A percentile compares a stretch with the other conserved stretches of the same genome.
Evolutionary conservation across 1,140 invertebrate genomes (phyloP).

Genomic region (Bursaphelenchus mucronatus): DNA sequence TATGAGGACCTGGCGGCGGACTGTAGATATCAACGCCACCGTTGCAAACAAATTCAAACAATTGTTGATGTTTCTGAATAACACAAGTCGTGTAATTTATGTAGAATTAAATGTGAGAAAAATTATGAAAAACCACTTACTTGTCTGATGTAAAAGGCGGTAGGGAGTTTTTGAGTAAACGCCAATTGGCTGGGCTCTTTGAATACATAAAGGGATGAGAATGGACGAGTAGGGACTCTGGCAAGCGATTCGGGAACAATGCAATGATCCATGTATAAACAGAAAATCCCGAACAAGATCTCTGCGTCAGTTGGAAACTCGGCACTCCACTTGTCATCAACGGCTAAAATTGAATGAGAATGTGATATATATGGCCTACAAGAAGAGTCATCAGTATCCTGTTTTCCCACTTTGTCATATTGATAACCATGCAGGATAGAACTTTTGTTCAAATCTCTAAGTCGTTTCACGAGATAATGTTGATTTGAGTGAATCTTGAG

Average conservation of each 20-base stretch:
- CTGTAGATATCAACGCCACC: conserved; percentile 9
- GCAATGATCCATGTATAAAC: conserved; percentile 16
- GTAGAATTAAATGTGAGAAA: neutral
- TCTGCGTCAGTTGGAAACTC: conserved; percentile 9
- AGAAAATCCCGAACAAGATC: conserved; percentile 22
- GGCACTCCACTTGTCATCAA: neutral
- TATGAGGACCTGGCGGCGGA: neutral
- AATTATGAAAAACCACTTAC: conserved; percentile 5
- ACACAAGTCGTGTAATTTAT: neutral
- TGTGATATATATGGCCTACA: neutral
- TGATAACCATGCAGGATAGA: neutral
- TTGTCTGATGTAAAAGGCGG: conserved; percentile 18
- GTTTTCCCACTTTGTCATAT: neutral
- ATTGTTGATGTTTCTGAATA: neutral
- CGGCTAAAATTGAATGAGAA: neutral
- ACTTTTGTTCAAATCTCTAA: conserved; percentile 23
- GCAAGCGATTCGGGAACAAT: neutral
- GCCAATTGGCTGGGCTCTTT: conserved; percentile 4
- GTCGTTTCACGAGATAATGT: conserved; percentile 36
- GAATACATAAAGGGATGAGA: conserved; percentile 14
- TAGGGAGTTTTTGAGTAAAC: neutral
- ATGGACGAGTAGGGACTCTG: conserved; percentile 1
- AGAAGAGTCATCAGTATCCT: neutral
- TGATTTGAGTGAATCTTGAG: conserved; percentile 36
- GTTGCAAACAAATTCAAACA: conserved; percentile 11